Evolutionary conservation across 2,797 vertebrate genomes (phyloP).

Genomic region (Micrastur ruficollis): DNA sequence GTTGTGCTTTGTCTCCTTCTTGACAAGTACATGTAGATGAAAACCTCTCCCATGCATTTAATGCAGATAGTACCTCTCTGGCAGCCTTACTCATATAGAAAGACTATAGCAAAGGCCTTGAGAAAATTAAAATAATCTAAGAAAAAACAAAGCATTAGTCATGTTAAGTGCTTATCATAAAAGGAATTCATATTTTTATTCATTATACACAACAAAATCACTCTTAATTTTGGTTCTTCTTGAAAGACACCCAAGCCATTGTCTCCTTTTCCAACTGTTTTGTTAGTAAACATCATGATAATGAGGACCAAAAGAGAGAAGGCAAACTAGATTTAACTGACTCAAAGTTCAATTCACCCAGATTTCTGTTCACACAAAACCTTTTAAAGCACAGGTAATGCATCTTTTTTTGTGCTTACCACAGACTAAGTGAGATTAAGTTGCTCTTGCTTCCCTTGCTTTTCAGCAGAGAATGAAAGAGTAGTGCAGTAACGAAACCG

Average conservation of each 20-base stretch:
- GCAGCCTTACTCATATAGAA: neutral
- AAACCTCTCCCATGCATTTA: neutral
- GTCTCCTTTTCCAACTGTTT: neutral
- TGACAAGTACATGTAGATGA: neutral
- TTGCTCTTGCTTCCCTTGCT: neutral
- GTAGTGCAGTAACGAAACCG: neutral
- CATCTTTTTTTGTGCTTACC: neutral
- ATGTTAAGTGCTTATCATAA: neutral
- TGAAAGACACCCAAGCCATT: neutral
- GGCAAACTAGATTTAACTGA: neutral
- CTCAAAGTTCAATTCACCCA: neutral
- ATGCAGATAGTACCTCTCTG: neutral
- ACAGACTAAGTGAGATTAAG: neutral
- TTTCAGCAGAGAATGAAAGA: neutral
- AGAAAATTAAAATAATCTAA: constrained; percentile 1
- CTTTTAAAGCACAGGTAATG: neutral
- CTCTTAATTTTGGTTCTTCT: neutral
- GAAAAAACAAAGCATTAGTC: neutral
- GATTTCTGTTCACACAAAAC: neutral
- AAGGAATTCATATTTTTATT: constrained; percentile 6
- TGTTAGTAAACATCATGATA: neutral
- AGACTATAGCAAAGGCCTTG: neutral
- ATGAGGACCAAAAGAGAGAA: neutral
- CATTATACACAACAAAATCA: neutral
- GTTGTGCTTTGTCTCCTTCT: neutral